These are phyloP conservation scores for Heliconius hortense DNA, from an alignment of 2,888 invertebrate species.

Conservation along the genomic window DNA sequence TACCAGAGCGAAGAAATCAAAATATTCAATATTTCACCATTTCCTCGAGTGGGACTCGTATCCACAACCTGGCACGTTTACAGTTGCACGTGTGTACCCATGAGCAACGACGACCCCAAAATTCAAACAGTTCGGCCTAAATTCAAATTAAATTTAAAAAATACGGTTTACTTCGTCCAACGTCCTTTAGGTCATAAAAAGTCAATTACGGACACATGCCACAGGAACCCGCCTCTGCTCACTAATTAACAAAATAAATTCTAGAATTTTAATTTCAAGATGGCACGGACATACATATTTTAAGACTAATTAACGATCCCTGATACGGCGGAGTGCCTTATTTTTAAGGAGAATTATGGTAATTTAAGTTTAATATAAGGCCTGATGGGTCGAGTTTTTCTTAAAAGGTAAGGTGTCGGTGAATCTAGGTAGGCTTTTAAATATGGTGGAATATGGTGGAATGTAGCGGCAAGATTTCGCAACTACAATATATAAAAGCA, in stretches of 20 bases:
- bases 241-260: constrained; percentile 33
- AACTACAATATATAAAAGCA: neutral
- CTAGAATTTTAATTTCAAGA: constrained; percentile 33
- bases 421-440: constrained; percentile 22
- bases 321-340: constrained; percentile 15
- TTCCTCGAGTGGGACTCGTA: too few relatives aligned
- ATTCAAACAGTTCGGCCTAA: neutral
- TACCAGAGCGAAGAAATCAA: too few relatives aligned
- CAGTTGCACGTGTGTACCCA: too few relatives aligned
- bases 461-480: neutral
- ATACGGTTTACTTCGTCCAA: neutral
- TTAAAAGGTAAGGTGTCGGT: constrained; percentile 22
- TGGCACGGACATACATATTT: constrained; percentile 29
- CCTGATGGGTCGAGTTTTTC: constrained; percentile 9
- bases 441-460: neutral
- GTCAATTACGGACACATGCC: constrained; percentile 19
- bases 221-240: neutral
- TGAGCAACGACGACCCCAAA: too few relatives aligned
- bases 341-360: constrained; percentile 27
- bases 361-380: constrained; percentile 36
- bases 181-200: constrained; percentile 17
- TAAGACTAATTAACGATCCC: constrained; percentile 29
- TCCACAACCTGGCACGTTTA: too few relatives aligned
- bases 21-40: too few relatives aligned
- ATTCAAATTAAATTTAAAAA: neutral